Conservation (phyloP, 1,140 invertebrate species). For the Ridgeia piscesae region DNA sequence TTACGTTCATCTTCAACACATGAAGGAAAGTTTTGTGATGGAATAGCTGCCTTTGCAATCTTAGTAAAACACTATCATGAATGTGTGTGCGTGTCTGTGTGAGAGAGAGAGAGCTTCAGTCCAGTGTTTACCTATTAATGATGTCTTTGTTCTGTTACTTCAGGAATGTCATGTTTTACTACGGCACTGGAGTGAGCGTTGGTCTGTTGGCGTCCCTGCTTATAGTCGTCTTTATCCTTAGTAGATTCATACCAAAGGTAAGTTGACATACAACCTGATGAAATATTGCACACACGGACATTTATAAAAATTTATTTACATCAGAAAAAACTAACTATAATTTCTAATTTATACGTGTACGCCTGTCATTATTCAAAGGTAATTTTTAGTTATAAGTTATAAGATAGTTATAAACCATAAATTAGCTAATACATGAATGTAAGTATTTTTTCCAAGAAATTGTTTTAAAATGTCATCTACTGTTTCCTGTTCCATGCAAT, state of each 20-base stretch:
- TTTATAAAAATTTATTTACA: too few species aligned
- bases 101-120: background rate
- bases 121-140: background rate
- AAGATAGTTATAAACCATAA: too few species aligned
- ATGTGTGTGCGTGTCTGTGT: background rate
- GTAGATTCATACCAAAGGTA: slow-evolving; percentile 79
- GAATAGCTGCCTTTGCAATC: too few species aligned
- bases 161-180: slow-evolving; percentile 84
- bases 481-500: background rate
- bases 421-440: too few species aligned
- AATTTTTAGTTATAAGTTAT: too few species aligned
- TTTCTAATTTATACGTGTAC: too few species aligned
- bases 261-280: slow-evolving; percentile 34
- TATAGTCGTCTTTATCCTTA: slow-evolving; percentile 77
- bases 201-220: slow-evolving; percentile 81
- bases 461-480: background rate
- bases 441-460: too few species aligned
- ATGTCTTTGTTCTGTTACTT: slow-evolving; percentile 36
- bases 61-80: background rate
- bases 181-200: slow-evolving; percentile 76
- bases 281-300: too few species aligned
- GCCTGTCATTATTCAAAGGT: too few species aligned
- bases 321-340: too few species aligned
- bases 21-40: too few species aligned
- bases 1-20: too few species aligned